Evolutionary conservation across 1,140 invertebrate species (phyloP), one percentile per base, ranked within the genome.

Genomic region (Trichogramma pretiosum): DNA sequence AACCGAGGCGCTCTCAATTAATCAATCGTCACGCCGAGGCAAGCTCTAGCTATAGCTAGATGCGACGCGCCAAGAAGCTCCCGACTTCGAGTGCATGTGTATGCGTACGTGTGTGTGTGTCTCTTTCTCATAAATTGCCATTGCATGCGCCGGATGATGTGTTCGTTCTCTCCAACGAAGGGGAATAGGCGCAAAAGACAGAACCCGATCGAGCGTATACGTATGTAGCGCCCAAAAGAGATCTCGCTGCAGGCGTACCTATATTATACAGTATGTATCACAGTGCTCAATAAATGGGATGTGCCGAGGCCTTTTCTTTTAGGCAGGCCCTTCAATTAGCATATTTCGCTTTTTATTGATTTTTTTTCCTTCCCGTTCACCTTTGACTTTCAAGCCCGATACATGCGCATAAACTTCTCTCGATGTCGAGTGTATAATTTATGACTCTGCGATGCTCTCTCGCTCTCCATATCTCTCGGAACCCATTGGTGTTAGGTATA

Each of bases 1-100:
- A 56, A 56, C 51, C 43, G 54, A 46, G 56, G 50, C 49, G 36
- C 40, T n/a, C n/a, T 53, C 60, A 57, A 60, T 62, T 60, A 62
- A 62, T 62, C 60, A 62, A 61, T 55, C 43, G 46, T 42, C 40
- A 53, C 26, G 35, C 33, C 38, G 23, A 18, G 32, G 46, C n/a
- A n/a, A n/a, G n/a, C n/a, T n/a, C n/a, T n/a, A n/a, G n/a, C n/a
- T n/a, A n/a, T n/a, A n/a, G n/a, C n/a, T n/a, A n/a, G n/a, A n/a
- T n/a, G n/a, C n/a, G n/a, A n/a, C n/a, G n/a, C n/a, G n/a, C 32
- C 36, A 45, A 53, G 46, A 45, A 60, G 58, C 48, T 53, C 32
- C n/a, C 44, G 24, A 54, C 43, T 48, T 57, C 50, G 56, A 57
- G 50, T 52, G 45, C n/a, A n/a, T n/a, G n/a, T n/a, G n/a, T n/a